Percentiles rank a stretch among this genome's conserved stretches.
Evolutionary conservation across 2,797 vertebrate genomes (phyloP).

Genomic region (Gallirallus australis): DNA sequence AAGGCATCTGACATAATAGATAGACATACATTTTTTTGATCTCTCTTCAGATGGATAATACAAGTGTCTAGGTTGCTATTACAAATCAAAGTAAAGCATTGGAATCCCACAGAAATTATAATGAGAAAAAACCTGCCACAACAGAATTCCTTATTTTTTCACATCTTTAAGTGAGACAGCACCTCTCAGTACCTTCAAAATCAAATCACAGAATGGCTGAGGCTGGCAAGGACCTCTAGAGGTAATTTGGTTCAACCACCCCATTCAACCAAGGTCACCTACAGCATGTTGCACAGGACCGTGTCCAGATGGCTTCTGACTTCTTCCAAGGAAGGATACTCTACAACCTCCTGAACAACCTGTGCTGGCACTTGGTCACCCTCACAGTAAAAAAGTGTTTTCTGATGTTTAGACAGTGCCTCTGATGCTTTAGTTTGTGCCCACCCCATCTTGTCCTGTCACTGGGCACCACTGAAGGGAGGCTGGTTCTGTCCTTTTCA

Average conservation of each 20-base stretch:
- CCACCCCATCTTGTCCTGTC: background rate
- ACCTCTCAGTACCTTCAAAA: background rate
- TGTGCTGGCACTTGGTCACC: background rate
- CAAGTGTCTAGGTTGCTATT: background rate
- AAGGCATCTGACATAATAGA: background rate
- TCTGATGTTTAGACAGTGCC: background rate
- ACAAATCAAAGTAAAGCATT: background rate
- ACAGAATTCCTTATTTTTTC: background rate
- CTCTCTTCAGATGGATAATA: background rate
- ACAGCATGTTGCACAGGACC: background rate
- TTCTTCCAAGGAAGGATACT: background rate
- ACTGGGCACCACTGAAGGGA: background rate
- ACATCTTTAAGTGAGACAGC: background rate
- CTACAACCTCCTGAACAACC: background rate
- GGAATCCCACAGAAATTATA: background rate
- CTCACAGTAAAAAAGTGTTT: background rate
- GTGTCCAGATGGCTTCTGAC: background rate
- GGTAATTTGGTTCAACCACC: background rate
- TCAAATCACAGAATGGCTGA: background rate
- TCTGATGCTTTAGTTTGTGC: background rate
- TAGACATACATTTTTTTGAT: background rate
- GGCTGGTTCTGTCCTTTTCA: background rate
- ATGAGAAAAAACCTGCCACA: background rate
- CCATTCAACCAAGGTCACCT: background rate
- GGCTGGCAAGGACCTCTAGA: background rate